phyloP scores from a whole-genome alignment of 2,797 vertebrate genomes.

The Peromyscus melanophrys region DNA sequence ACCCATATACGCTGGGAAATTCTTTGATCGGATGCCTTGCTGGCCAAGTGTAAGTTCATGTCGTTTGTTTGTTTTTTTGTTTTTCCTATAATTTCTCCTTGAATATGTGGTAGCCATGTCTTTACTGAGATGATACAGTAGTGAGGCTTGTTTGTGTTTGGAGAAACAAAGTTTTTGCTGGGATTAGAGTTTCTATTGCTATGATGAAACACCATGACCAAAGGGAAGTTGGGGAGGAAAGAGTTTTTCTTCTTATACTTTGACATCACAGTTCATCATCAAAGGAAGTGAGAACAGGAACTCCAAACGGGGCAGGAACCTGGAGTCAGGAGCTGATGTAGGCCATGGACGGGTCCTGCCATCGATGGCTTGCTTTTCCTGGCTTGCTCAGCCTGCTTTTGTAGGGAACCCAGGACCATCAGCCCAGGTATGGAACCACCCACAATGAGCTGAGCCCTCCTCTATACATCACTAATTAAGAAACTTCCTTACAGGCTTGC shows the following conservation, averaged over 20 bases:
- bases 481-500: neutral
- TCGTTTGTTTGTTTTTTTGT: neutral
- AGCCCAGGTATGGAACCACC: neutral
- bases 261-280: neutral
- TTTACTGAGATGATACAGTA: neutral
- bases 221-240: neutral
- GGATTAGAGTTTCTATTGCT: neutral
- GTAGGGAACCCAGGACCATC: neutral
- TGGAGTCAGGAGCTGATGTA: neutral
- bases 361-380: neutral
- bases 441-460: neutral
- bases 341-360: neutral
- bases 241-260: neutral
- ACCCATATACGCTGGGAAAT: slow-evolving; percentile 68
- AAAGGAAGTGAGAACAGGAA: neutral
- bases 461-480: neutral
- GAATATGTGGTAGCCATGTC: neutral
- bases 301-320: neutral
- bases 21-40: slow-evolving; percentile 67
- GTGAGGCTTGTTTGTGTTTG: slow-evolving; percentile 23
- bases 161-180: neutral
- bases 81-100: neutral
- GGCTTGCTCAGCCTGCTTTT: neutral
- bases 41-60: slow-evolving; percentile 74
- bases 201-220: neutral